phyloP scores from a whole-genome alignment of 2,113 vertebrate genomes.

The Rhynchomys soricoides region DNA sequence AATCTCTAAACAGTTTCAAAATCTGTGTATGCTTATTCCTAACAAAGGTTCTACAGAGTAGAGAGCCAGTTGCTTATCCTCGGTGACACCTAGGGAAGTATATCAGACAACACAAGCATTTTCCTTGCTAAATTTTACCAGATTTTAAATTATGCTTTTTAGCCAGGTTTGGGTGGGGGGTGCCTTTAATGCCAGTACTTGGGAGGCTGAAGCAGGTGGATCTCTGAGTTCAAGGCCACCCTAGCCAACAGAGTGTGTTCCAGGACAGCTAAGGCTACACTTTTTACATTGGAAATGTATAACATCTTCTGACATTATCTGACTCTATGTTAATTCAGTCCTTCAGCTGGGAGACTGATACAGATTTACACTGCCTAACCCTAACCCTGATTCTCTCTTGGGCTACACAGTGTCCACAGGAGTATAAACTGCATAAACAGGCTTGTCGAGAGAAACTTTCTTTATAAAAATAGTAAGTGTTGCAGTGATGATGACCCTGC shows the following conservation, averaged over 20 bases:
- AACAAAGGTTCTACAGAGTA: not conserved
- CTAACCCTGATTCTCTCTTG: not conserved
- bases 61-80: not conserved
- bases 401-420: not conserved
- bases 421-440: not conserved
- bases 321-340: slow-evolving; percentile 36
- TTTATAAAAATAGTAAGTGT: not conserved
- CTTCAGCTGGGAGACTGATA: not conserved
- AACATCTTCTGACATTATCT: slow-evolving; percentile 39
- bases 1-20: not conserved
- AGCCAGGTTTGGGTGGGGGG: not conserved
- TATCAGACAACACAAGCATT: not conserved
- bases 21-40: not conserved
- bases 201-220: not conserved
- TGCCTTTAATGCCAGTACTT: not conserved
- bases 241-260: not conserved
- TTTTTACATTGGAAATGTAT: not conserved
- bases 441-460: not conserved
- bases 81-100: not conserved
- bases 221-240: not conserved
- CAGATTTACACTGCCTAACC: slow-evolving; percentile 45
- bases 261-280: not conserved
- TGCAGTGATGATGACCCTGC: not conserved
- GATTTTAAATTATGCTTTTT: slow-evolving; percentile 19
- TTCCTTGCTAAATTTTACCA: not conserved